phyloP scores from a whole-genome alignment of 2,113 vertebrate genomes.

The Cyanoramphus novaezelandiae region DNA sequence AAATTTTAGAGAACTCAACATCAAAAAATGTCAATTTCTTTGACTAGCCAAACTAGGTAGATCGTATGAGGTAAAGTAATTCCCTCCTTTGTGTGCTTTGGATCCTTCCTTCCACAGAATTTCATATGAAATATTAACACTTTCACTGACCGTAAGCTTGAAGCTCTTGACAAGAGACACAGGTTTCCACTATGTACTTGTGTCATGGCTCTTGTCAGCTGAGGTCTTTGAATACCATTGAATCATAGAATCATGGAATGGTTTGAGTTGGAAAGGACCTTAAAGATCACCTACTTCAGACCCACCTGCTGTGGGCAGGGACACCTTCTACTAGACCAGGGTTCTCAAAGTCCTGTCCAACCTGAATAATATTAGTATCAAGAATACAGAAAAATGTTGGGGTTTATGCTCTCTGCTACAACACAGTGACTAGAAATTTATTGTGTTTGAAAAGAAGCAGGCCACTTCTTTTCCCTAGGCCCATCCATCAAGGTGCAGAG shows the following conservation, averaged over 20 bases:
- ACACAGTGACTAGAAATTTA: not conserved
- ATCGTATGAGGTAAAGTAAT: not conserved
- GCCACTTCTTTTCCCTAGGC: not conserved
- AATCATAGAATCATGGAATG: not conserved
- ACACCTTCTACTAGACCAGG: not conserved
- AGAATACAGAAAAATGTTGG: not conserved
- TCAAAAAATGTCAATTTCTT: not conserved
- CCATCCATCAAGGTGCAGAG: not conserved
- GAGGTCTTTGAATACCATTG: not conserved
- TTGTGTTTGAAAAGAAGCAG: not conserved
- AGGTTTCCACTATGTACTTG: not conserved
- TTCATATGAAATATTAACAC: not conserved
- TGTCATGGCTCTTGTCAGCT: not conserved
- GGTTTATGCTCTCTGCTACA: not conserved
- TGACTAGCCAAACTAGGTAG: not conserved
- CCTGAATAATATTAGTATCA: not conserved
- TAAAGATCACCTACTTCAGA: not conserved
- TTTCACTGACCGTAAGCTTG: not conserved
- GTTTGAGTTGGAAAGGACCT: not conserved
- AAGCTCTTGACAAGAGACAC: not conserved
- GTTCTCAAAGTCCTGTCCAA: not conserved
- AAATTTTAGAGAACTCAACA: not conserved
- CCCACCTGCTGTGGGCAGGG: not conserved
- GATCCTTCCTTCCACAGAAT: not conserved
- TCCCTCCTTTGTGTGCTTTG: not conserved